Conservation (phyloP, 2,888 invertebrate species). For the Abrostola triplasia region DNA sequence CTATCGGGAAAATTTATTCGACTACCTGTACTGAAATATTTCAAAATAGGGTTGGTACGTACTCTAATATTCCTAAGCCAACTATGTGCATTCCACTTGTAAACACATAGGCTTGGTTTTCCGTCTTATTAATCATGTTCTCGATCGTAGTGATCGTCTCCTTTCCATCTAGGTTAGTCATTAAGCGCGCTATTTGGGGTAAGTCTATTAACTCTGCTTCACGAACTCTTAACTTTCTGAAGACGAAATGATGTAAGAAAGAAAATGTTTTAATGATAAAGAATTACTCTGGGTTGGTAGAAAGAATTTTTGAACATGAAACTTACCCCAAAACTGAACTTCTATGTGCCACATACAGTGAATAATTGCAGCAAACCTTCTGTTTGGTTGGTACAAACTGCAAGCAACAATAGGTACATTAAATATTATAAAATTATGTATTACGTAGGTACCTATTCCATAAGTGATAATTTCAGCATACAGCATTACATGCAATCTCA, state of each 20-base stretch:
- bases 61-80: conserved; percentile 80
- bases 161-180: conserved; percentile 69
- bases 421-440: background rate
- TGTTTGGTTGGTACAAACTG: conserved; percentile 76
- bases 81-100: conserved; percentile 69
- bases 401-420: conserved; percentile 44
- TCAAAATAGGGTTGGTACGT: conserved; percentile 48
- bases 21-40: background rate
- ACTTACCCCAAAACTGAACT: conserved; percentile 75
- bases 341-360: conserved; percentile 75
- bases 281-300: too few species aligned
- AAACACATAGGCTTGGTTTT: conserved; percentile 72
- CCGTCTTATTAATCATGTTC: conserved; percentile 63
- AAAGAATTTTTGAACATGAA: background rate
- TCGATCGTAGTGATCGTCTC: conserved; percentile 75
- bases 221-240: conserved; percentile 79
- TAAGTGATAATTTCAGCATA: too few species aligned
- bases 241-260: too few species aligned
- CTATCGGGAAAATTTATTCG: background rate
- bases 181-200: conserved; percentile 72
- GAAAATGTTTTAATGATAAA: too few species aligned
- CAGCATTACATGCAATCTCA: too few species aligned
- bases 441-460: background rate
- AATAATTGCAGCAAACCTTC: conserved; percentile 65
- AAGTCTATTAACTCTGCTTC: conserved; percentile 76